Evolutionary conservation across 2,113 vertebrate genomes (phyloP), one percentile per base, ranked within the genome.

Genomic region (Burhinus bistriatus): DNA sequence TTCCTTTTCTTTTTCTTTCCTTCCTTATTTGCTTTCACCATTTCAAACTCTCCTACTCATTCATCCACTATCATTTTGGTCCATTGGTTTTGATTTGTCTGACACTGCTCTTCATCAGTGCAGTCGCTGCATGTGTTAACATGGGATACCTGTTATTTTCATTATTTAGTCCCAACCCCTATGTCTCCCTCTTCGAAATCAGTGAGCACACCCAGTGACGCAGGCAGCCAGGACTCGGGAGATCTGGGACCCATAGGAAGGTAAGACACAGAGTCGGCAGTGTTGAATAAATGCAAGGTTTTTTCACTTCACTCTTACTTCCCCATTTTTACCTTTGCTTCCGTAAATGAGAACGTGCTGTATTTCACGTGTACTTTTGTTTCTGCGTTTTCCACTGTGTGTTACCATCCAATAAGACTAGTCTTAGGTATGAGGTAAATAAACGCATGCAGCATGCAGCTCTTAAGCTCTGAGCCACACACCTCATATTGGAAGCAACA

Each of bases 111-210:
- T 98, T 97, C 98, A 96, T 95, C 98, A 99, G 98, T 98, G 98
- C 98, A 99, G 98, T 97, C 98, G 94, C 97, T 98, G 98, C 98
- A 98, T 98, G 98, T 98, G 98, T 98, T 99, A 99, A 99, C 98
- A 97, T 98, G 97, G 97, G 97, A 98, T 98, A 97, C 98, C 97
- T 99, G 98, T 99, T 98, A 98, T 98, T 98, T 98, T 98, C 97
- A 97, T 98, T 98, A 98, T 98, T 98, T 98, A 99, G 99, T 99
- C 98, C 99, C 99, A 97, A 99, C 99, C 98, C 99, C 99, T 97
- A 98, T 99, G 98, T 99, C 99, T 97, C 99, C 99, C 94, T 99
- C 98, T 97, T 99, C 99, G 97, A 99, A 99, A 98, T 99, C 99
- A 97, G 98, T 99, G 99, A 99, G 99, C 98, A 99, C 99, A n/a